Evolutionary conservation across 2,888 invertebrate species (phyloP), one percentile per base, ranked within the genome.

Genomic region (Morpho achilles): DNA sequence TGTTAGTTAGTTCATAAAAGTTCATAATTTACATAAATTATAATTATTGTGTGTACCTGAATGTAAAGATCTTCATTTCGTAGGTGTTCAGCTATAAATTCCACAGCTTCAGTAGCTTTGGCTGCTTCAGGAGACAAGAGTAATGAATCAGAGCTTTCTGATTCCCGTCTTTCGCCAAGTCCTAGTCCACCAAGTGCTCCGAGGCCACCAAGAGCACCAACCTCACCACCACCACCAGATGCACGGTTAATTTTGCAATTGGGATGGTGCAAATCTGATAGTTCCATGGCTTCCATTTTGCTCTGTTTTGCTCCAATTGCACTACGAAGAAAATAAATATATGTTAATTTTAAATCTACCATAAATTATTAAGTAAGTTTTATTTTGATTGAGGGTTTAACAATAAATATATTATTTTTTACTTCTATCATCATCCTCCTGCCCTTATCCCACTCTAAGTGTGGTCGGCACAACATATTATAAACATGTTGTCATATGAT

Each of bases 1-100:
- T n/a, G n/a, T n/a, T n/a, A n/a, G n/a, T n/a, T n/a, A n/a, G n/a
- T n/a, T n/a, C n/a, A n/a, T n/a, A n/a, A n/a, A n/a, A n/a, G n/a
- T n/a, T n/a, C n/a, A n/a, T 5, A 5, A 32, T 32, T 32, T 32
- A 70, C 49, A 50, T 8, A 10, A 60, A 56, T 50, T 16, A 3
- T 39, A 53, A 6, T 16, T 9, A 8, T 8, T 8, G 8, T 40
- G 23, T 39, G 8, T 85, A 99, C 99, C 94, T 98, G 98, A 85
- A 99, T 98, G 79, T 99, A 99, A 74, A 99, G 96, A 92, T 99
- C 99, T 90, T 99, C 99, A 82, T 98, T 98, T 70, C 98, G 94
- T 73, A 99, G 93, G 92, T 99, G 99, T 82, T 98, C 98, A 41
- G 99, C 98, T 69, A 99, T 99, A 84, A 99, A 99, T 83, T 98